Evolutionary conservation across 2,888 invertebrate genomes (phyloP), one percentile per base, ranked within the genome.

Genomic region (Thysanoteuthis rhombus): DNA sequence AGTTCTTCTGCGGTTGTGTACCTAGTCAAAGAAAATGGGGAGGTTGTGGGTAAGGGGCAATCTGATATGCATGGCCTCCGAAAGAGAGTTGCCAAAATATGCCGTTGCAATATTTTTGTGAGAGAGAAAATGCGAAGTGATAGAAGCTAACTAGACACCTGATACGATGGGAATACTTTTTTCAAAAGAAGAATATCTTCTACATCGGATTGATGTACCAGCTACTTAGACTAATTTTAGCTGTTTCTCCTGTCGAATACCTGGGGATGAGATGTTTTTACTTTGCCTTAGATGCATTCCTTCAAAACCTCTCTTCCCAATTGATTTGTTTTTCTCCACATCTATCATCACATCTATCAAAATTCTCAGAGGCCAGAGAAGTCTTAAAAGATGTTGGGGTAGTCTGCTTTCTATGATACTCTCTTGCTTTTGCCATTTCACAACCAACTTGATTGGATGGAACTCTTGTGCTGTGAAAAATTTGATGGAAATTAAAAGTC

Each of bases 101-200:
- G 75, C 75, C n/a, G 75, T 75, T 75, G 75, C 75, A 75, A 75
- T 75, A 75, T 75, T 75, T n/a, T n/a, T n/a, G n/a, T n/a, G 75
- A 36, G 19, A n/a, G 75, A n/a, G 75, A 75, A 75, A 75, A 16
- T 4, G 1, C 32, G 8, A 32, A n/a, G 16, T 16, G 75, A n/a
- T n/a, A 19, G 75, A 2, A 75, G 36, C 75, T 75, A 75, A 75
- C 75, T 36, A 75, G 75, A 75, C 5, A 75, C 12, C 75, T n/a
- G 75, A 75, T 75, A 75, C n/a, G 10, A 75, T 75, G 75, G 75
- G 36, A 75, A 36, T 75, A 75, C 75, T n/a, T 75, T 75, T 75
- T n/a, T 75, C 25, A 75, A 75, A 75, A 75, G 32, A n/a, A 75
- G 75, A n/a, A 75, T n/a, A 75, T n/a, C 19, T 10, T 16, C 58